A percentile compares a stretch with the other conserved stretches of the same genome.
These are phyloP conservation scores for Drosophila oshimai DNA, from an alignment of 1,140 invertebrate species.

Conservation along the genomic window DNA sequence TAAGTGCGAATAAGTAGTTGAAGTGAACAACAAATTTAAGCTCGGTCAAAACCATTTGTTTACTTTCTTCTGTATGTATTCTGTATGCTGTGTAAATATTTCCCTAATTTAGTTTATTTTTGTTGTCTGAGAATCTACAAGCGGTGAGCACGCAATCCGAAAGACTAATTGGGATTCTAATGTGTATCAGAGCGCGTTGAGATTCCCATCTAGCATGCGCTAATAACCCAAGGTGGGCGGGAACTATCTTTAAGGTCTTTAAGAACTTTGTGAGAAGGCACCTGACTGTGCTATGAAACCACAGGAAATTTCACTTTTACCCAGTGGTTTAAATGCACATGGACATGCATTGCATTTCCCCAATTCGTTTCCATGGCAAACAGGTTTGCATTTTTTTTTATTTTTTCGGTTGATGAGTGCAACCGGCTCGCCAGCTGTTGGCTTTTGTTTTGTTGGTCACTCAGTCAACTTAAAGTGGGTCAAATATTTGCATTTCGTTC, in stretches of 20 bases:
- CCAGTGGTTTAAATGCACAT: conserved; percentile 15
- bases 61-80: conserved; percentile 29
- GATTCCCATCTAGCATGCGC: conserved; percentile 74
- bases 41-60: conserved; percentile 1
- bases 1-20: background rate
- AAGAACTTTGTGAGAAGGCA: conserved; percentile 1
- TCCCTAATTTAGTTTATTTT: background rate
- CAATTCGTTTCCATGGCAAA: too few species aligned
- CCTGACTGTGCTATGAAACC: background rate
- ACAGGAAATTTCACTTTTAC: conserved; percentile 70
- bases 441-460: conserved; percentile 25
- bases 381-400: conserved; percentile 47
- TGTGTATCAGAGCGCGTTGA: conserved; percentile 62
- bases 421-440: conserved; percentile 42
- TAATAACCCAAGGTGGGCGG: conserved; percentile 59
- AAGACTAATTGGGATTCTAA: conserved; percentile 56
- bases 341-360: conserved; percentile 31
- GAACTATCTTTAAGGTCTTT: conserved; percentile 39
- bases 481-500: conserved; percentile 60
- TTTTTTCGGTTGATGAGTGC: conserved; percentile 39
- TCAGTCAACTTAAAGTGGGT: conserved; percentile 51
- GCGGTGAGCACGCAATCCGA: conserved; percentile 28
- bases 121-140: conserved; percentile 27
- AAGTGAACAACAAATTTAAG: background rate
- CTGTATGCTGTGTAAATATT: conserved; percentile 16